A percentile compares a stretch with the other conserved stretches of the same genome.
Conservation (phyloP, 1,140 invertebrate species). For the Drosophila suzukii region DNA sequence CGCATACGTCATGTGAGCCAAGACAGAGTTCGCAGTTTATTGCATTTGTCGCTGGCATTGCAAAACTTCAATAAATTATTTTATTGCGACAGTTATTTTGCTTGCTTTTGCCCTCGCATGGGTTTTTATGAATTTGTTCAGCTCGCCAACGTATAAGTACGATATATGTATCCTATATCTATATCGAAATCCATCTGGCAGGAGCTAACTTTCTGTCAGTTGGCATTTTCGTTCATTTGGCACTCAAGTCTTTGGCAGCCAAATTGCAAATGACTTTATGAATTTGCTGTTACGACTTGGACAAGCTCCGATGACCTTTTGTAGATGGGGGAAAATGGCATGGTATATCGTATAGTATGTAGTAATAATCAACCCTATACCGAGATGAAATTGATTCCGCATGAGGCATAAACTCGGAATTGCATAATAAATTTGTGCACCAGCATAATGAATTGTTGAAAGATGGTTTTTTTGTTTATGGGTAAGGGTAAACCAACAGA, state of each 20-base stretch:
- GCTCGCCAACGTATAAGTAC: conserved; percentile 24
- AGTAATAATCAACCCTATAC: conserved; percentile 19
- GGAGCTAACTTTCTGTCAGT: conserved; percentile 52
- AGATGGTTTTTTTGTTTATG: too few relatives aligned
- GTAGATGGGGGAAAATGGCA: not conserved
- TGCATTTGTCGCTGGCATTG: conserved; percentile 80
- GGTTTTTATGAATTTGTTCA: conserved; percentile 67
- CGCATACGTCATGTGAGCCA: conserved; percentile 72
- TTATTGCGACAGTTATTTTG: conserved; percentile 83
- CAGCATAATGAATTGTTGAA: conserved; percentile 59
- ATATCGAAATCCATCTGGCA: conserved; percentile 26
- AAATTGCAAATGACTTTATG: conserved; percentile 82
- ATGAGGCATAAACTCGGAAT: conserved; percentile 57
- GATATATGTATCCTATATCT: conserved; percentile 5
- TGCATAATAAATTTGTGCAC: conserved; percentile 74
- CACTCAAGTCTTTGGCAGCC: conserved; percentile 45
- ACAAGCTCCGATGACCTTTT: conserved; percentile 13
- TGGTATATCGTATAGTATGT: not conserved
- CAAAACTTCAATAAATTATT: conserved; percentile 83
- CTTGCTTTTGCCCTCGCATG: conserved; percentile 37
- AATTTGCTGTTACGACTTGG: conserved; percentile 48
- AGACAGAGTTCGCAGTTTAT: conserved; percentile 65
- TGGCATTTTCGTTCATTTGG: conserved; percentile 53
- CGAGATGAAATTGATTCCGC: conserved; percentile 66
- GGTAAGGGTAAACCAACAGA: not conserved